phyloP scores from a whole-genome alignment of 53 echinoderm and acorn worm species.

The Holothuria leucospilota region DNA sequence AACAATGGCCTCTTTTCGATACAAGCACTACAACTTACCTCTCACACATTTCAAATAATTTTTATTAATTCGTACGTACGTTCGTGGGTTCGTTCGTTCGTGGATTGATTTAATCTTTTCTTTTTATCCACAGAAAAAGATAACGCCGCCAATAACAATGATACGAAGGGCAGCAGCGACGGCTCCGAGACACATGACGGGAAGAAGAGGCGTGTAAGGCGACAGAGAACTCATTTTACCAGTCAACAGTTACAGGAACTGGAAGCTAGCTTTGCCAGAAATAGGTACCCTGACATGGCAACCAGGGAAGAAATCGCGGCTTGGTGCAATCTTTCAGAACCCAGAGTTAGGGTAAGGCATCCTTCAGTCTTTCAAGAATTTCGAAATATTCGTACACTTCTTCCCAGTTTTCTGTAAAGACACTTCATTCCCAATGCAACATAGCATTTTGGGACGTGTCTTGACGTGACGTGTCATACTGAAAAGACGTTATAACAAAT shows the following conservation, averaged over 20 bases:
- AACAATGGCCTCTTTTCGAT: too few relatives aligned
- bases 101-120: too few relatives aligned
- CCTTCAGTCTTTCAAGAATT: not conserved
- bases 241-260: conserved; percentile 99
- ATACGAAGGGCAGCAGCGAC: conserved; percentile 61
- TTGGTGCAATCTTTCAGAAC: conserved; percentile 94
- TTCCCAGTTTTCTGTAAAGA: too few relatives aligned
- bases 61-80: not conserved
- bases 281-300: conserved; percentile 94
- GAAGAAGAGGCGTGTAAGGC: conserved; percentile 90
- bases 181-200: conserved; percentile 69
- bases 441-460: too few relatives aligned
- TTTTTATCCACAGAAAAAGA: conserved; percentile 21
- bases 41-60: too few relatives aligned
- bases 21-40: too few relatives aligned
- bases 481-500: too few relatives aligned
- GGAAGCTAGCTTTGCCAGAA: conserved; percentile 94
- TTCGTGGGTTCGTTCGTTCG: not conserved
- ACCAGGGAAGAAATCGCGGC: conserved; percentile 92
- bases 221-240: conserved; percentile 98
- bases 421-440: too few relatives aligned
- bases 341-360: conserved; percentile 86
- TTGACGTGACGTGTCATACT: too few relatives aligned
- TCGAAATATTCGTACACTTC: not conserved
- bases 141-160: conserved; percentile 35